Evolutionary conservation across 1,140 invertebrate genomes (phyloP).

Genomic region (Drosophila sturtevanti): DNA sequence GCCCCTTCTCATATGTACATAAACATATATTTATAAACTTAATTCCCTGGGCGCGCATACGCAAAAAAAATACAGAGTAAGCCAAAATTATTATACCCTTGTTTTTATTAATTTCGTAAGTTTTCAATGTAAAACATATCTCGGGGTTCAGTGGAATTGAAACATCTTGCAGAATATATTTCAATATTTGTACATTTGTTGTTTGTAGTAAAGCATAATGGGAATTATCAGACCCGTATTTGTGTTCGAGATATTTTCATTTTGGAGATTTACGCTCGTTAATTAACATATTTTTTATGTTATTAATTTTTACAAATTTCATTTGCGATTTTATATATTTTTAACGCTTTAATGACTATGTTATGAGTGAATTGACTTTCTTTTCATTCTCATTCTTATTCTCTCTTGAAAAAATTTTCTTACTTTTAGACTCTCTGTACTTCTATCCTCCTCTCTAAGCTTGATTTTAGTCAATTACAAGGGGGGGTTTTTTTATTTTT

Average conservation of each 20-base stretch:
- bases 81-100: too few species aligned
- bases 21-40: constrained; percentile 1
- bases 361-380: neutral
- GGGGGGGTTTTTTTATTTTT: neutral
- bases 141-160: too few species aligned
- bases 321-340: too few species aligned
- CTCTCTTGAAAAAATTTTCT: too few species aligned
- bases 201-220: too few species aligned
- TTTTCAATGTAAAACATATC: too few species aligned
- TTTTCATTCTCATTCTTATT: neutral
- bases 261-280: neutral
- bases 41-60: neutral
- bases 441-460: neutral
- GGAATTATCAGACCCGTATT: too few species aligned
- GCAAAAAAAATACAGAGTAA: neutral
- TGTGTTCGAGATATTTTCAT: too few species aligned
- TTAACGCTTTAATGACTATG: neutral
- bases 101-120: too few species aligned
- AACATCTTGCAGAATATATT: neutral
- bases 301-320: too few species aligned
- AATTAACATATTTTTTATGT: neutral
- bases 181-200: too few species aligned
- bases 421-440: neutral
- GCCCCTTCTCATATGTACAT: neutral
- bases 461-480: constrained; percentile 33